phyloP scores from a whole-genome alignment of 2,888 invertebrate genomes.

The Eupithecia centaureata region DNA sequence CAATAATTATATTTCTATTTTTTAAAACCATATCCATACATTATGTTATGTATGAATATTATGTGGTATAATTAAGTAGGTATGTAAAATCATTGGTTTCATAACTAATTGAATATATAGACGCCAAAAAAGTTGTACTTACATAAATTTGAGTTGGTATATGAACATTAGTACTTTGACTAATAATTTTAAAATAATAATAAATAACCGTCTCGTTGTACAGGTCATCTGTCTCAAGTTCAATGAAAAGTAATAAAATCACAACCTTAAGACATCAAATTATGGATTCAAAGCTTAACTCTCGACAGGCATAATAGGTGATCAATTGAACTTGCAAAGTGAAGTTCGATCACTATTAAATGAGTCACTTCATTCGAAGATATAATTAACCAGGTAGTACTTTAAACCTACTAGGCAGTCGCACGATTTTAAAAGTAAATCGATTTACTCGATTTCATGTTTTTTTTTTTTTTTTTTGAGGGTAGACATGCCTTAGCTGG shows the following conservation, averaged over 20 bases:
- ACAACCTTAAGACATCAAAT: slow-evolving; percentile 5
- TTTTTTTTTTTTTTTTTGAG: too few species aligned
- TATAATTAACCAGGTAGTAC: too few species aligned
- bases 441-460: too few species aligned
- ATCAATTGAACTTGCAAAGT: too few species aligned
- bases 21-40: not conserved
- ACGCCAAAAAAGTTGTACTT: not conserved
- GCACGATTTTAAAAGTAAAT: too few species aligned
- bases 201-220: not conserved
- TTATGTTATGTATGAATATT: too few species aligned
- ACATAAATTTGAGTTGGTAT: not conserved
- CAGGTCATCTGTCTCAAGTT: not conserved
- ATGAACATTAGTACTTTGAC: not conserved
- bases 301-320: slow-evolving; percentile 65
- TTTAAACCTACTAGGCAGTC: too few species aligned
- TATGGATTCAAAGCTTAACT: slow-evolving; percentile 58
- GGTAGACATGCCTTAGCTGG: too few species aligned
- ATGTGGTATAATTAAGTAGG: slow-evolving; percentile 25
- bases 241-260: not conserved
- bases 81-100: slow-evolving; percentile 14
- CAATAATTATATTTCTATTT: slow-evolving; percentile 17
- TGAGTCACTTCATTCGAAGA: too few species aligned
- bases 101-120: not conserved
- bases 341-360: too few species aligned
- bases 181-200: not conserved